Conservation (phyloP, 2,113 vertebrate species). For the Scopus umbretta region DNA sequence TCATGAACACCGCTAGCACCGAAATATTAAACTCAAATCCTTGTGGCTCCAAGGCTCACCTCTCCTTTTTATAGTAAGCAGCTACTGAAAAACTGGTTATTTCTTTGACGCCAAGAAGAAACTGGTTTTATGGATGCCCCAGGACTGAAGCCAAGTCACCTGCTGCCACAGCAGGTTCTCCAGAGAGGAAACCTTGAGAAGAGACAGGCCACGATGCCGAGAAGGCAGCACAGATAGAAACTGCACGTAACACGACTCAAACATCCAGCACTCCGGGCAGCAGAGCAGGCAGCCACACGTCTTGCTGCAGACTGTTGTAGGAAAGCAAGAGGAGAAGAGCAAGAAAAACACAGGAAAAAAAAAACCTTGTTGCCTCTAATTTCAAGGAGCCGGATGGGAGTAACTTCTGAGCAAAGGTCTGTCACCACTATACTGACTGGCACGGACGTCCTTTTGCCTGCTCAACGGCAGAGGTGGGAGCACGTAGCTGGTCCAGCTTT, state of each 20-base stretch:
- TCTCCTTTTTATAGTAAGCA: neutral
- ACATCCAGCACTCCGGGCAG: neutral
- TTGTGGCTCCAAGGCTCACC: neutral
- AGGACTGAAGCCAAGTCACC: neutral
- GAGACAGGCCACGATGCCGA: neutral
- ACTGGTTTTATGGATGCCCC: neutral
- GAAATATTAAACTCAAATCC: neutral
- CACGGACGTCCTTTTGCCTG: neutral
- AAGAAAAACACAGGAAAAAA: neutral
- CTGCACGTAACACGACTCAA: accelerated
- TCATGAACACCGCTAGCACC: neutral
- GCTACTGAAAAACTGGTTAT: neutral
- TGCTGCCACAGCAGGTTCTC: neutral
- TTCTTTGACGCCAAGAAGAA: neutral
- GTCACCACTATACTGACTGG: neutral
- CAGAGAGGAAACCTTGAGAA: neutral
- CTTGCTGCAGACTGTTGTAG: accelerated
- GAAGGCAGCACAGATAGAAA: neutral
- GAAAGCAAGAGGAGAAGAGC: neutral
- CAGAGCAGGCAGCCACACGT: neutral
- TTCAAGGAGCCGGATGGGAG: neutral
- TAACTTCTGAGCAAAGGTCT: neutral
- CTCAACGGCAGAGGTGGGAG: neutral
- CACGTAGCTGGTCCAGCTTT: accelerated
- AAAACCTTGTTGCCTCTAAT: neutral